Conservation (phyloP, 2,113 vertebrate genomes). For the Gasterosteus aculeatus region DNA sequence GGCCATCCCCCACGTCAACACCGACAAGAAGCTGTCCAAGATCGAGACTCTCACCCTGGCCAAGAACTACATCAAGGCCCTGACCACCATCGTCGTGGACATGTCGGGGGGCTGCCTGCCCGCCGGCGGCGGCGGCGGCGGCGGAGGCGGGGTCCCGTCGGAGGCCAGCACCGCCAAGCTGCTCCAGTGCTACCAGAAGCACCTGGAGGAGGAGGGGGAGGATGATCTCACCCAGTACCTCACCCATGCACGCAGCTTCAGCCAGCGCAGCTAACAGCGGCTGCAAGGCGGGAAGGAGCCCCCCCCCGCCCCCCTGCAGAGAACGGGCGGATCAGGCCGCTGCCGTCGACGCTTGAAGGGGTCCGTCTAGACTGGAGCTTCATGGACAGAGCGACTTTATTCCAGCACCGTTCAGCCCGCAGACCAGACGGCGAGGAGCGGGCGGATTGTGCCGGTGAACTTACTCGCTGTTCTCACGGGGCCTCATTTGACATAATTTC, state of each 20-base stretch:
- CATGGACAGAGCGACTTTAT: conserved; percentile 14
- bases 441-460: neutral
- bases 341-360: neutral
- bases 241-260: conserved; percentile 85
- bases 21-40: conserved; percentile 97
- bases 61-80: conserved; percentile 97
- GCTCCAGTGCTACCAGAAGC: conserved; percentile 89
- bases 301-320: neutral
- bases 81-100: conserved; percentile 93
- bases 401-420: neutral
- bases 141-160: conserved; percentile 65
- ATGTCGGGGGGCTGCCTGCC: conserved; percentile 89
- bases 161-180: conserved; percentile 79
- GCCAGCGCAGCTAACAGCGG: conserved; percentile 80
- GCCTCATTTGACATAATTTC: conserved; percentile 10
- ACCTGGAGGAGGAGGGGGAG: conserved; percentile 81
- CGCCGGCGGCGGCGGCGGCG: conserved; percentile 45
- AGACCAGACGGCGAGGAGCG: conserved; percentile 12
- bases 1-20: conserved; percentile 93
- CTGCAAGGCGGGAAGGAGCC: neutral
- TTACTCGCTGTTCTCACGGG: neutral
- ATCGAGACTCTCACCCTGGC: conserved; percentile 97
- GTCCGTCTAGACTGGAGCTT: neutral
- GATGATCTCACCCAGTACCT: conserved; percentile 86
- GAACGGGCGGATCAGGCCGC: too few species aligned